These are phyloP conservation scores for Montipora capitata DNA, from an alignment of 92 coral and sea anemone genomes.

Conservation along the genomic window DNA sequence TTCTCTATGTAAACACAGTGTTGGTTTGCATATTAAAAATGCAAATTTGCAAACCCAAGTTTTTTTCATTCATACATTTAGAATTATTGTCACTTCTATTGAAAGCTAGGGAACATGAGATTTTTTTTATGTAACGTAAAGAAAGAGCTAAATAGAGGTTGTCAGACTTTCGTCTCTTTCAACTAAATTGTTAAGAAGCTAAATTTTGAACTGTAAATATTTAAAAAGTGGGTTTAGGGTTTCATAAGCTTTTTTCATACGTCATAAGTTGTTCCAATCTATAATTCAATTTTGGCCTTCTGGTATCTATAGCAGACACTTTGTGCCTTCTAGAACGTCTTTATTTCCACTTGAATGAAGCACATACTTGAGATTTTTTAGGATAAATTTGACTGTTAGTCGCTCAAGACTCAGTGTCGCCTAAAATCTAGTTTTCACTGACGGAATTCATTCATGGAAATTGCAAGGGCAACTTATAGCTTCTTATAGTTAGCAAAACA, in stretches of 20 bases:
- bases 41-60: slow-evolving; percentile 7
- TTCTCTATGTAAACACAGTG: neutral
- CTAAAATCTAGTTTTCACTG: too few species aligned
- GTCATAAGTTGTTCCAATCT: too few species aligned
- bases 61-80: neutral
- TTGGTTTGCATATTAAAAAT: slow-evolving; percentile 27
- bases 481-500: neutral
- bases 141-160: too few species aligned
- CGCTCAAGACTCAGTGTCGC: neutral
- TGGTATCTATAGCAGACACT: neutral
- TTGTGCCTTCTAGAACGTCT: neutral
- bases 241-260: too few species aligned
- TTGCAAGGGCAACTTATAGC: slow-evolving; percentile 9
- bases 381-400: too few species aligned
- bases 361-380: neutral
- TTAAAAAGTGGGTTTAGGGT: neutral
- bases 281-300: too few species aligned
- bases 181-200: neutral
- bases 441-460: neutral
- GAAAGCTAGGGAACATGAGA: neutral
- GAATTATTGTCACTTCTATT: neutral
- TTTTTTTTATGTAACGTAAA: neutral
- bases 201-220: neutral
- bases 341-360: neutral
- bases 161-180: too few species aligned